phyloP scores from a whole-genome alignment of 1,140 invertebrate species.

The Pseudomyrmex cubaensis region DNA sequence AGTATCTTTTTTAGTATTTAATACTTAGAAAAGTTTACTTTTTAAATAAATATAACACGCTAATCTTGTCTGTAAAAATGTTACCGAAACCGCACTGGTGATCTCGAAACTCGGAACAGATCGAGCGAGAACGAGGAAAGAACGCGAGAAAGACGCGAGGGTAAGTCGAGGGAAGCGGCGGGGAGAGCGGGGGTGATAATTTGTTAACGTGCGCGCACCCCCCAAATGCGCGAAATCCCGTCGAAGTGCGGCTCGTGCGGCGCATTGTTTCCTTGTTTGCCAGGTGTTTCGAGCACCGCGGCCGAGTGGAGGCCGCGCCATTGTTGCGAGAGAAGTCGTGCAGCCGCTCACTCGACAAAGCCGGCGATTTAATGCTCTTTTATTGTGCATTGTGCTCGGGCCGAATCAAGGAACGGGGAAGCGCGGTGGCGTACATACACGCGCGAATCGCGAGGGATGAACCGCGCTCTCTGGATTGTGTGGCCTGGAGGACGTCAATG shows the following conservation, averaged over 20 bases:
- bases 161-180: constrained; percentile 12
- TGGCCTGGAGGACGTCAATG: constrained; percentile 56
- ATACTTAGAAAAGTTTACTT: too few relatives aligned
- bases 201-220: constrained; percentile 80
- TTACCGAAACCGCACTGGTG: not conserved
- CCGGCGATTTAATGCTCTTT: constrained; percentile 85
- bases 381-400: constrained; percentile 84
- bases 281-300: constrained; percentile 83
- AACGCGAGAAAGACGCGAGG: constrained; percentile 28
- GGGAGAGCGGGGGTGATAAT: constrained; percentile 78
- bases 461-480: constrained; percentile 33
- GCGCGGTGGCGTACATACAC: constrained; percentile 8
- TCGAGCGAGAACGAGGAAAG: not conserved
- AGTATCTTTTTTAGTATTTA: too few relatives aligned
- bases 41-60: too few relatives aligned
- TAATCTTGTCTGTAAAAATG: too few relatives aligned
- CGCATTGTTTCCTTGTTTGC: constrained; percentile 85
- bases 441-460: constrained; percentile 60
- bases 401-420: constrained; percentile 71
- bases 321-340: constrained; percentile 82
- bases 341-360: constrained; percentile 81
- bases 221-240: constrained; percentile 83
- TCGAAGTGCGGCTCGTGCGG: constrained; percentile 78
- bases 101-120: not conserved
- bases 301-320: constrained; percentile 80